Conservation (phyloP, 1,140 invertebrate genomes). For the Drosophila auraria region DNA sequence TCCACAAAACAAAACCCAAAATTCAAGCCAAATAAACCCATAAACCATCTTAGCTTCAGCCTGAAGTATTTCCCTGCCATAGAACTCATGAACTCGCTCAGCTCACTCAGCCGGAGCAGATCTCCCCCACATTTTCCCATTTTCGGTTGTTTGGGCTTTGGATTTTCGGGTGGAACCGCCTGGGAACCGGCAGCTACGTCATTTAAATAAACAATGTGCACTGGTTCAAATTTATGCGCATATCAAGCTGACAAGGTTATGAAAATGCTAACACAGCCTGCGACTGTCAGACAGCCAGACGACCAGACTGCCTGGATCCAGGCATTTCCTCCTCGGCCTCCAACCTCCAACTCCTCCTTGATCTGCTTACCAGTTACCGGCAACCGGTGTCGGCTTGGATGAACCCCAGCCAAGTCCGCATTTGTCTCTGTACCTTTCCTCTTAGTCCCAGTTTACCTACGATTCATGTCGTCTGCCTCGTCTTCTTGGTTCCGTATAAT, state of each 20-base stretch:
- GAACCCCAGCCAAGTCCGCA: constrained; percentile 11
- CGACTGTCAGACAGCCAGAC: constrained; percentile 27
- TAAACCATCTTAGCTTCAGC: constrained; percentile 1
- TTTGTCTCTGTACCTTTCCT: constrained; percentile 19
- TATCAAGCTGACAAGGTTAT: constrained; percentile 83
- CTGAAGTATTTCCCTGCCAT: neutral
- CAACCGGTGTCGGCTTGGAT: constrained; percentile 5
- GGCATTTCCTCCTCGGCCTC: neutral
- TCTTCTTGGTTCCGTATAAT: constrained; percentile 30
- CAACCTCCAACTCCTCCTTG: neutral
- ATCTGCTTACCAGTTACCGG: constrained; percentile 1
- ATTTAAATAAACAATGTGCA: constrained; percentile 83
- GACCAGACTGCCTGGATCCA: constrained; percentile 20
- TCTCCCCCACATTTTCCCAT: neutral
- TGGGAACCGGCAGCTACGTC: constrained; percentile 50
- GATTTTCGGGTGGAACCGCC: constrained; percentile 38
- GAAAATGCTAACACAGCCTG: constrained; percentile 75
- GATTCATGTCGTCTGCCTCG: constrained; percentile 34
- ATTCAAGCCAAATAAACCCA: neutral
- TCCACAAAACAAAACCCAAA: neutral
- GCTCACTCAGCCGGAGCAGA: neutral
- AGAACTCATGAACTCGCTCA: constrained; percentile 3
- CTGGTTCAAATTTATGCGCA: constrained; percentile 81
- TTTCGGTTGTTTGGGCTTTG: constrained; percentile 12
- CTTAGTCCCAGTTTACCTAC: constrained; percentile 13